phyloP scores from a whole-genome alignment of 2,797 vertebrate species.

The Liasis olivaceus region DNA sequence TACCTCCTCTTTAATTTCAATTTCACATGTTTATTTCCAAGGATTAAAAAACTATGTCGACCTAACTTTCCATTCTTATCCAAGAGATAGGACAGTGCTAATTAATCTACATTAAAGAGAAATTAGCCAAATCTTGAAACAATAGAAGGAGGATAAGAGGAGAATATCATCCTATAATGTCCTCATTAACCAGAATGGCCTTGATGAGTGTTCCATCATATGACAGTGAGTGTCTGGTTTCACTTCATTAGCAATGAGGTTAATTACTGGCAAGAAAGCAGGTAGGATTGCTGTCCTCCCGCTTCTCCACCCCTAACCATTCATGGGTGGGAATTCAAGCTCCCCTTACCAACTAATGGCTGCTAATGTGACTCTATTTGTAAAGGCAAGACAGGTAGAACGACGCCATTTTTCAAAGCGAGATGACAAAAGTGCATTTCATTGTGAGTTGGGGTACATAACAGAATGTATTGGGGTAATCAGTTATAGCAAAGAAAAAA shows the following conservation, averaged over 20 bases:
- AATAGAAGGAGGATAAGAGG: constrained; percentile 60
- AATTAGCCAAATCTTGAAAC: constrained; percentile 69
- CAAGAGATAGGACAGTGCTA: constrained; percentile 29
- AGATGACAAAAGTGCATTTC: rapidly evolving
- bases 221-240: constrained; percentile 62
- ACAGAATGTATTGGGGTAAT: background rate
- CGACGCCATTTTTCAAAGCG: constrained; percentile 38
- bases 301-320: background rate
- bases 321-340: constrained; percentile 37
- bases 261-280: constrained; percentile 67
- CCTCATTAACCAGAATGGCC: constrained; percentile 68
- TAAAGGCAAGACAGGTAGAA: constrained; percentile 57
- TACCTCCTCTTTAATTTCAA: background rate
- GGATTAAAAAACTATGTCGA: background rate
- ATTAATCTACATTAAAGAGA: constrained; percentile 68
- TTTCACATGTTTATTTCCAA: background rate
- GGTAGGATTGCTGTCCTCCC: constrained; percentile 47
- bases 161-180: constrained; percentile 64
- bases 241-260: constrained; percentile 71
- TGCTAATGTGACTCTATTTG: constrained; percentile 35
- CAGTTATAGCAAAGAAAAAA: background rate
- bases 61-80: background rate
- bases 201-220: constrained; percentile 53
- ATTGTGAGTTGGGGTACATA: background rate
- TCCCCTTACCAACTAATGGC: constrained; percentile 49